phyloP scores from a whole-genome alignment of 2,888 invertebrate genomes.

The Hymenopus coronatus region DNA sequence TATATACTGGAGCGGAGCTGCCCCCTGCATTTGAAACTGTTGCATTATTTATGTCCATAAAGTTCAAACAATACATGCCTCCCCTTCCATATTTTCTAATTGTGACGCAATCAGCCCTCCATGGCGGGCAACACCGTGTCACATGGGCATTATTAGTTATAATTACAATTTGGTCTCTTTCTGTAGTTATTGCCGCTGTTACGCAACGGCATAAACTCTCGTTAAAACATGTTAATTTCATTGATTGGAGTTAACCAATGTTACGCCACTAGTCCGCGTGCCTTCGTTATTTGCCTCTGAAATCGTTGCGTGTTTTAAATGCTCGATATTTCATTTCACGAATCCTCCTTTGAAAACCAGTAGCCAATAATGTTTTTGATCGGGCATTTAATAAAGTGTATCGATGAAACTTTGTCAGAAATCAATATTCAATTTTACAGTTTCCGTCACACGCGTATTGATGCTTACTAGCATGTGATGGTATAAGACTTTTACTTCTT shows the following conservation, averaged over 20 bases:
- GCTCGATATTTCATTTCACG: too few species aligned
- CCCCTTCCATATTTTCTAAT: not conserved
- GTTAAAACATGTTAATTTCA: not conserved
- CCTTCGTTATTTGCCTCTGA: too few species aligned
- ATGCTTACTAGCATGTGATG: too few species aligned
- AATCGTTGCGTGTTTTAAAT: too few species aligned
- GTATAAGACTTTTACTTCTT: too few species aligned
- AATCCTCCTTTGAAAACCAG: too few species aligned
- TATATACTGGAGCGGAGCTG: not conserved
- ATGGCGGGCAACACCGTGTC: not conserved
- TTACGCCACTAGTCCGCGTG: not conserved
- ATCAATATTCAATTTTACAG: too few species aligned
- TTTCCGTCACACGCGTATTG: too few species aligned
- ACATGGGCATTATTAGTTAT: not conserved
- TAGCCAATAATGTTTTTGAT: too few species aligned
- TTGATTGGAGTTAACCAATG: not conserved
- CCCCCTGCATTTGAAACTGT: not conserved
- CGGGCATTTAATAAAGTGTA: too few species aligned
- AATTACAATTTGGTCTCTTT: not conserved
- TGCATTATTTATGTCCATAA: not conserved
- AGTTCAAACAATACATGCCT: not conserved
- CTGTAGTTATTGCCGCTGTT: not conserved
- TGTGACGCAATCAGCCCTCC: not conserved
- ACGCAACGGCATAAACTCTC: not conserved
- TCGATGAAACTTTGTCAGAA: too few species aligned